Conservation (phyloP, 2,888 invertebrate species). For the Andrena bucephala region DNA sequence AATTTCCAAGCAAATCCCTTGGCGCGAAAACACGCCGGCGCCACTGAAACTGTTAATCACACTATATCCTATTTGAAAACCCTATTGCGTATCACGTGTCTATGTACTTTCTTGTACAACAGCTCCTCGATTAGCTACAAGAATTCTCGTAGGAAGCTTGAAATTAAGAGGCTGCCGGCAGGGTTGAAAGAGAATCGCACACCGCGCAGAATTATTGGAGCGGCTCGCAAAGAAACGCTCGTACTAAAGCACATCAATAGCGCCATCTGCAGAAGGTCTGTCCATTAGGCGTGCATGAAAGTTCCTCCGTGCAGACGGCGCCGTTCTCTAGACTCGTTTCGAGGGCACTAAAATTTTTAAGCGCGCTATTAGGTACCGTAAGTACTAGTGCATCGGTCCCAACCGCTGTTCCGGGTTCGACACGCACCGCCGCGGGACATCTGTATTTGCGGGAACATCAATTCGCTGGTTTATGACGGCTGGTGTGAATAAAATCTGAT, state of each 20-base stretch:
- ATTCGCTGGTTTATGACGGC: constrained; percentile 72
- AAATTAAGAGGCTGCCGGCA: neutral
- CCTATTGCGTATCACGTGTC: too few relatives aligned
- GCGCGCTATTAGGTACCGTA: constrained; percentile 11
- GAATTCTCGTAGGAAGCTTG: too few relatives aligned
- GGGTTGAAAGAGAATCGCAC: neutral
- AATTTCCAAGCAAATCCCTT: too few relatives aligned
- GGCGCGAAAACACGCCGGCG: too few relatives aligned
- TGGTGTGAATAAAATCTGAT: constrained; percentile 79
- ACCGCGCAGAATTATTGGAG: neutral
- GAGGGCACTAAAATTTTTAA: constrained; percentile 23
- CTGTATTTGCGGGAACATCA: constrained; percentile 65
- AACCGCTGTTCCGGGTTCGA: constrained; percentile 11
- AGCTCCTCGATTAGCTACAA: too few relatives aligned
- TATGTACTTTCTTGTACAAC: too few relatives aligned
- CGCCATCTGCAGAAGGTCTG: neutral
- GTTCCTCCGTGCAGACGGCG: constrained; percentile 1
- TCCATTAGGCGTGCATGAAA: constrained; percentile 8
- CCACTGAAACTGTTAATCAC: too few relatives aligned
- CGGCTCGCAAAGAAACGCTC: neutral
- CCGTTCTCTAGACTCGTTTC: neutral
- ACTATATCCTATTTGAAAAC: too few relatives aligned
- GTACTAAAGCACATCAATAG: constrained; percentile 4
- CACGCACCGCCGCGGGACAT: constrained; percentile 42
- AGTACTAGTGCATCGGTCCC: constrained; percentile 12